phyloP scores from a whole-genome alignment of 1,140 invertebrate genomes.

The Pentalonia nigronervosa region DNA sequence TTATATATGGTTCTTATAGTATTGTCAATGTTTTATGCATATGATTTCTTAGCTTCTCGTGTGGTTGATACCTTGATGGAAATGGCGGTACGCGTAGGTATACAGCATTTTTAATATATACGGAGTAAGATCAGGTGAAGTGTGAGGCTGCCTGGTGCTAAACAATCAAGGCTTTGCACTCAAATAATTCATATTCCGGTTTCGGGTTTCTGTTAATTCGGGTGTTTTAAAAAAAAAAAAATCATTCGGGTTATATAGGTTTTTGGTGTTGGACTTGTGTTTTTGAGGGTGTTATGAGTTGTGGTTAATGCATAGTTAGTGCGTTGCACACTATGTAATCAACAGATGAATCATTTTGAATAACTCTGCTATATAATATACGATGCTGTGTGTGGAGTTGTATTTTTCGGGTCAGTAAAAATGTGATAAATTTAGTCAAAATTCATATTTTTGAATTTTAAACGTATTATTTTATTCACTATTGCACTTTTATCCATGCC shows the following conservation, averaged over 20 bases:
- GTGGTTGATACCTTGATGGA: too few relatives aligned
- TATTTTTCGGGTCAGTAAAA: not conserved
- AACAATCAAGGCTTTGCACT: too few relatives aligned
- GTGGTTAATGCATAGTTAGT: not conserved
- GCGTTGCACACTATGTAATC: not conserved
- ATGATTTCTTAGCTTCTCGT: too few relatives aligned
- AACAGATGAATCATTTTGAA: not conserved
- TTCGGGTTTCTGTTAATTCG: not conserved
- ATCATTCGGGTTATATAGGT: too few relatives aligned
- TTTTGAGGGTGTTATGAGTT: not conserved
- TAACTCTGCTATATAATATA: not conserved
- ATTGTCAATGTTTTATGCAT: too few relatives aligned
- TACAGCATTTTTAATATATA: too few relatives aligned
- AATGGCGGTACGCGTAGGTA: too few relatives aligned
- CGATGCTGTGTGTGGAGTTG: not conserved
- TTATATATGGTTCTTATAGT: too few relatives aligned
- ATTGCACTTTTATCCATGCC: not conserved
- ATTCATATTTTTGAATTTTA: not conserved
- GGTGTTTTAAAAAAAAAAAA: not conserved
- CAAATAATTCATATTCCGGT: not conserved
- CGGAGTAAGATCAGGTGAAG: too few relatives aligned
- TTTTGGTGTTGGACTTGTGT: not conserved
- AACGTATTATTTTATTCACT: not conserved
- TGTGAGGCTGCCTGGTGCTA: accelerated
- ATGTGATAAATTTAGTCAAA: too few relatives aligned